Evolutionary conservation across 2,888 invertebrate genomes (phyloP).

Genomic region (Geotrupes spiniger): DNA sequence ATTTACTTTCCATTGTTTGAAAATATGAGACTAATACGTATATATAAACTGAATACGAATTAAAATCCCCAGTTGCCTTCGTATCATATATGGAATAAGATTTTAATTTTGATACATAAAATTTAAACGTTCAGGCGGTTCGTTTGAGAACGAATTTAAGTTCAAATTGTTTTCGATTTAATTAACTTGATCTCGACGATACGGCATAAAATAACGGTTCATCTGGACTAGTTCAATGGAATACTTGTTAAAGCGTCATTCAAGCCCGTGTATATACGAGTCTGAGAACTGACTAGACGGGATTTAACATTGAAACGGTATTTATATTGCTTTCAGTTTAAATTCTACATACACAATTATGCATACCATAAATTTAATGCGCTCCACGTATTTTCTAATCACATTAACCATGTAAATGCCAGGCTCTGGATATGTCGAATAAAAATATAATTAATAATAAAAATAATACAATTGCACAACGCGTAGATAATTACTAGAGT

Average conservation of each 20-base stretch:
- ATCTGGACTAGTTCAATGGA: slow-evolving; percentile 3
- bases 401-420: slow-evolving; percentile 1
- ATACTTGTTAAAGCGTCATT: slow-evolving; percentile 7
- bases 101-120: no score
- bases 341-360: neutral
- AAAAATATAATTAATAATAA: no score
- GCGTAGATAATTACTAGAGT: no score
- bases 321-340: neutral
- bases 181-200: slow-evolving; percentile 13
- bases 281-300: slow-evolving; percentile 7
- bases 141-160: neutral
- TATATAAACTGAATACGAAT: no score
- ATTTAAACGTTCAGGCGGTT: no score
- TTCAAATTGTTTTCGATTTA: slow-evolving; percentile 10
- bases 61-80: no score
- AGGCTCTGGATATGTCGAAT: neutral
- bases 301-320: neutral
- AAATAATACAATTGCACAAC: no score
- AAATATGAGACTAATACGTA: no score
- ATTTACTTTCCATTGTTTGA: no score
- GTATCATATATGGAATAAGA: no score
- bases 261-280: neutral
- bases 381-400: no score
- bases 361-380: neutral
- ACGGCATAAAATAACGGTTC: slow-evolving; percentile 11